Evolutionary conservation across 2,888 invertebrate genomes (phyloP).

Genomic region (Agrochola litura): DNA sequence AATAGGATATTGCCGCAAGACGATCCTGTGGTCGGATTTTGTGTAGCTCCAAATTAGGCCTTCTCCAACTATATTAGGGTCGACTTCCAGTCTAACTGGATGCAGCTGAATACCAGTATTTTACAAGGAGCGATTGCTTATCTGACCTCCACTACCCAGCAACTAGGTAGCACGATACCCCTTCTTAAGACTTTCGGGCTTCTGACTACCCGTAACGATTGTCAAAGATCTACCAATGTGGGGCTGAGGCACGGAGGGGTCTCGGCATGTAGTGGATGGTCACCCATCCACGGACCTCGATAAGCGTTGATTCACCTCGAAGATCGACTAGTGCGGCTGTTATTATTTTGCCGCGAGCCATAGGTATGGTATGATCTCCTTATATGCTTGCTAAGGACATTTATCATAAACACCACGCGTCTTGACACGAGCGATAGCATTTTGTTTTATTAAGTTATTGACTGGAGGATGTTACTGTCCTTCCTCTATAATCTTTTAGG

Average conservation of each 20-base stretch:
- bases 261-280: background rate
- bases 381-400: background rate
- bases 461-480: background rate
- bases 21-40: too few species aligned
- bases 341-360: background rate
- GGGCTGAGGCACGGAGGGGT: background rate
- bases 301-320: background rate
- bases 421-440: background rate
- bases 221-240: background rate
- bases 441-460: background rate
- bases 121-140: background rate
- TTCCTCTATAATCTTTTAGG: background rate
- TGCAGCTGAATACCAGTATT: background rate
- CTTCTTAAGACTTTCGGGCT: background rate
- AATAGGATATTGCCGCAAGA: background rate
- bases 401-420: background rate
- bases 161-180: background rate
- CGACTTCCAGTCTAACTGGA: background rate
- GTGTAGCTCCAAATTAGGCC: background rate
- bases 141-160: background rate
- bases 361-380: background rate
- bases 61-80: background rate
- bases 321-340: background rate
- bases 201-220: background rate
- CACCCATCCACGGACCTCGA: background rate